A percentile compares a stretch with the other conserved stretches of the same genome.
Evolutionary conservation across 2,888 invertebrate species (phyloP).

Genomic region (Dynastes maya): DNA sequence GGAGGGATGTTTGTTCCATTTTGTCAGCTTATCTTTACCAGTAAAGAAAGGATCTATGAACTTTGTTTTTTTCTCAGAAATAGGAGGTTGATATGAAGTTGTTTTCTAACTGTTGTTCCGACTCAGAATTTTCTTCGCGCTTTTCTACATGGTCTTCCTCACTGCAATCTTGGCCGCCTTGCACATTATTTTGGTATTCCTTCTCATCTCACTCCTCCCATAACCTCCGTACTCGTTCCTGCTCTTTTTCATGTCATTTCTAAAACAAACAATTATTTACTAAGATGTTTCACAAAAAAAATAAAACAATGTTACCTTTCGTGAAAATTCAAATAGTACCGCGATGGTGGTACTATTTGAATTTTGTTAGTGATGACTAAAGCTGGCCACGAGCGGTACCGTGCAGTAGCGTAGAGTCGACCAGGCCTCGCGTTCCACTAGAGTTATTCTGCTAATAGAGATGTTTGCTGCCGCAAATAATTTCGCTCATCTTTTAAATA

Average conservation of each 20-base stretch:
- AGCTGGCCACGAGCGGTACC: too few species aligned
- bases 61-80: not conserved
- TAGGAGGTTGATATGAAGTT: constrained; percentile 16
- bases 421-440: too few species aligned
- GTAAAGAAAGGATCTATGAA: constrained; percentile 32
- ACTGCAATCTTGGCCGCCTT: not conserved
- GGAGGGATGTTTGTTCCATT: constrained; percentile 25
- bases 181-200: not conserved
- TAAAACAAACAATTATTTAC: too few species aligned
- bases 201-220: constrained; percentile 3
- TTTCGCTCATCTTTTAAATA: too few species aligned
- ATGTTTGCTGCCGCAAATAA: too few species aligned
- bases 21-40: constrained; percentile 34
- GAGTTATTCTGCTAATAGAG: too few species aligned
- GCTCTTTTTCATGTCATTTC: not conserved
- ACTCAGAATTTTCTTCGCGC: constrained; percentile 7
- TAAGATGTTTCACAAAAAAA: not conserved
- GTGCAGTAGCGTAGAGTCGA: too few species aligned
- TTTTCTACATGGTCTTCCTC: not conserved
- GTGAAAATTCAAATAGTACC: not conserved
- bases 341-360: not conserved
- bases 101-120: constrained; percentile 15
- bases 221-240: not conserved
- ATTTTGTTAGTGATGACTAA: not conserved
- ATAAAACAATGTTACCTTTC: constrained; percentile 16